Percentiles rank a stretch among this genome's conserved stretches.
Evolutionary conservation across 2,888 invertebrate species (phyloP).

Genomic region (Aphodius sticticus): DNA sequence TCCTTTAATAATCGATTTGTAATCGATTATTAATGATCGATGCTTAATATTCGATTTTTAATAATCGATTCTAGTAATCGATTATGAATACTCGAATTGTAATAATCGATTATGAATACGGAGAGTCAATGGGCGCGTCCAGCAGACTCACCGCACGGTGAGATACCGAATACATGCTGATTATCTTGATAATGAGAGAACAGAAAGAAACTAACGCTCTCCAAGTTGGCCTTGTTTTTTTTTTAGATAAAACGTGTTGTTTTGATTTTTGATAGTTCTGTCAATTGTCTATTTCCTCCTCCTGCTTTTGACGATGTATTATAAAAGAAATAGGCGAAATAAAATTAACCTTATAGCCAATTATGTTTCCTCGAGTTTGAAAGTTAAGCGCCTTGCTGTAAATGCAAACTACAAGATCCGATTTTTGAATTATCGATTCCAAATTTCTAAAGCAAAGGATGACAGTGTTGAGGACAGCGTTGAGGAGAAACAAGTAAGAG

Average conservation of each 20-base stretch:
- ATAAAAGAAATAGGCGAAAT: slow-evolving; percentile 4
- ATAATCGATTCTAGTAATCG: too few species aligned
- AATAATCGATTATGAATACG: too few species aligned
- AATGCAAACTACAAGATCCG: background rate
- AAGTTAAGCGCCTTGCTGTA: background rate
- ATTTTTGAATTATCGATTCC: background rate
- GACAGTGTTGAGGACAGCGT: background rate
- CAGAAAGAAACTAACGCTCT: background rate
- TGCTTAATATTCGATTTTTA: too few species aligned
- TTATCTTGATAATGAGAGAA: too few species aligned
- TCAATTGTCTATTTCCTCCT: background rate
- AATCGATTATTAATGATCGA: too few species aligned
- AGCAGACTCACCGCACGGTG: too few species aligned
- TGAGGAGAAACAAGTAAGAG: background rate
- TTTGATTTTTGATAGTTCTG: background rate
- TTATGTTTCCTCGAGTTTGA: background rate
- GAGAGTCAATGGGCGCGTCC: too few species aligned
- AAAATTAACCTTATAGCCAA: background rate
- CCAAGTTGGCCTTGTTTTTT: background rate
- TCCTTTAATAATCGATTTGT: too few species aligned
- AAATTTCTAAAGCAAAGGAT: background rate
- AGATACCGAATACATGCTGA: too few species aligned
- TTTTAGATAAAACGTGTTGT: background rate
- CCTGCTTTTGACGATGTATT: background rate
- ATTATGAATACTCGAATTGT: too few species aligned